phyloP scores from a whole-genome alignment of 2,797 vertebrate genomes.

The Atherinosoma microstoma region DNA sequence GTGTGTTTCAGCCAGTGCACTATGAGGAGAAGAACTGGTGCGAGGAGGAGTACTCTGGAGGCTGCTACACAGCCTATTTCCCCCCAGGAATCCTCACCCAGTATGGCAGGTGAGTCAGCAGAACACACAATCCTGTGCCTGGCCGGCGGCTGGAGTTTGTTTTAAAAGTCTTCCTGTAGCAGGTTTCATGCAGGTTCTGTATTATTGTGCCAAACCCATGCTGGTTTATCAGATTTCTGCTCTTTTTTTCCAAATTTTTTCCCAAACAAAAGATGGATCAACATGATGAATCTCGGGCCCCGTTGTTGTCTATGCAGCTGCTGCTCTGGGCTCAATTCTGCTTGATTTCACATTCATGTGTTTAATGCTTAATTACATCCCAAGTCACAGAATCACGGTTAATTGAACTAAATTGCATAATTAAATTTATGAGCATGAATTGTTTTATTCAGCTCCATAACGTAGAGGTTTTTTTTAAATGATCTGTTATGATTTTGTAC shows the following conservation, averaged over 20 bases:
- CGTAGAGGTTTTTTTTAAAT: not conserved
- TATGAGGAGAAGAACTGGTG: constrained; percentile 99
- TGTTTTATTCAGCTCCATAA: not conserved
- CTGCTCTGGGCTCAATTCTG: not conserved
- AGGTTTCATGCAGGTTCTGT: too few relatives aligned
- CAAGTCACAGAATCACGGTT: not conserved
- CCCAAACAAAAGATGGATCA: not conserved
- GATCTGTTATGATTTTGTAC: not conserved
- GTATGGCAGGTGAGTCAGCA: constrained; percentile 88
- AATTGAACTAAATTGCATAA: not conserved
- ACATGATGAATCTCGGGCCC: not conserved
- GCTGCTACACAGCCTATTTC: constrained; percentile 96
- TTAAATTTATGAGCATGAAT: not conserved
- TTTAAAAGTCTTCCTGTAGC: not conserved
- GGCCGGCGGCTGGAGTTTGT: not conserved
- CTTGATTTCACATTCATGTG: not conserved
- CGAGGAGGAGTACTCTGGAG: constrained; percentile 96
- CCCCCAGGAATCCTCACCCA: constrained; percentile 96
- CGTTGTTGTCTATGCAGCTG: not conserved
- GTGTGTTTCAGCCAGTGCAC: constrained; percentile 88
- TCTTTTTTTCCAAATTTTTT: too few relatives aligned
- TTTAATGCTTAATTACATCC: not conserved
- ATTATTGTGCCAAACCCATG: not conserved
- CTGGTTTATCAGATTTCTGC: not conserved
- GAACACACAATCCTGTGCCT: not conserved